These are phyloP conservation scores for Temnothorax ravouxi DNA, from an alignment of 2,888 invertebrate species.

Conservation along the genomic window DNA sequence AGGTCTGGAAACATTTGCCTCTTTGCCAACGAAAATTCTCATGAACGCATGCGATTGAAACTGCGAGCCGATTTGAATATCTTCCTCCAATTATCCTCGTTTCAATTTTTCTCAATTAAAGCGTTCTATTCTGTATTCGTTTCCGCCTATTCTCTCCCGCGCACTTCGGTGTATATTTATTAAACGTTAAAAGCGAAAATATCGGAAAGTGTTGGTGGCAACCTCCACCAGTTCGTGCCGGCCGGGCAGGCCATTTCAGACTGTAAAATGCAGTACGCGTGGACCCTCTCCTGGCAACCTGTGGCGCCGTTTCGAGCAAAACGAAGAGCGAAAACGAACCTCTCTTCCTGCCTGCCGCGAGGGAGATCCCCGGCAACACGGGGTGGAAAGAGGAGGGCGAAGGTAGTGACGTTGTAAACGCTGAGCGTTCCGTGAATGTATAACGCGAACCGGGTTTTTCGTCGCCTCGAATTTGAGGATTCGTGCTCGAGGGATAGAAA, in stretches of 20 bases:
- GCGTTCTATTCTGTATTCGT: constrained; percentile 7
- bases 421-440: constrained; percentile 47
- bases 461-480: constrained; percentile 33
- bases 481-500: constrained; percentile 37
- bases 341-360: constrained; percentile 37
- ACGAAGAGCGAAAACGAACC: constrained; percentile 55
- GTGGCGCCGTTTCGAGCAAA: constrained; percentile 54
- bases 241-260: constrained; percentile 33
- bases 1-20: not conserved
- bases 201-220: constrained; percentile 34
- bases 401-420: constrained; percentile 40
- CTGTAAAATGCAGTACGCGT: constrained; percentile 53
- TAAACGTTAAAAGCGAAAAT: constrained; percentile 40
- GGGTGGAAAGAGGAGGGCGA: constrained; percentile 13
- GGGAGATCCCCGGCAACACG: constrained; percentile 21
- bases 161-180: constrained; percentile 40
- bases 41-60: not conserved
- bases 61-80: not conserved
- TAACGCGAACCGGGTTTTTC: constrained; percentile 41
- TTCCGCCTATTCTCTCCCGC: not conserved
- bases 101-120: not conserved
- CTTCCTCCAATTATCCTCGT: not conserved
- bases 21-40: not conserved
- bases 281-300: constrained; percentile 54
- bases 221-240: constrained; percentile 21